Evolutionary conservation across 2,113 vertebrate species (phyloP).

Genomic region (Paralichthys olivaceus): DNA sequence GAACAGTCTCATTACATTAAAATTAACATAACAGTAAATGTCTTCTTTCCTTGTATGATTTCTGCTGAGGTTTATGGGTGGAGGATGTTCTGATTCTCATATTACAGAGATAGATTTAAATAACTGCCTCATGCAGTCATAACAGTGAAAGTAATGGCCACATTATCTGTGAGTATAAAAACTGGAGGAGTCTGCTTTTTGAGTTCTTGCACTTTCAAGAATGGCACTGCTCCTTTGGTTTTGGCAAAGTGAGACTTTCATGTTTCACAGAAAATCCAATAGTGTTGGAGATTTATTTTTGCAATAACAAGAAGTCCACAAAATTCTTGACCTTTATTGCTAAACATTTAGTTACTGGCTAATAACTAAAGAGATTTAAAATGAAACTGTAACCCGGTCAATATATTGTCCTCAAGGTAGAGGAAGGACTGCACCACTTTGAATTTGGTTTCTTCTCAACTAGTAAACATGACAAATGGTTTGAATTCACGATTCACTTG

Average conservation of each 20-base stretch:
- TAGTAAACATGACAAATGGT: not conserved
- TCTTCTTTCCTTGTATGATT: slow-evolving; percentile 50
- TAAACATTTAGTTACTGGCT: slow-evolving; percentile 4
- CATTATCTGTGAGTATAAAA: slow-evolving; percentile 39
- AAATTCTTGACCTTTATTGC: not conserved
- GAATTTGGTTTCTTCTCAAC: not conserved
- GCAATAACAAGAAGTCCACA: slow-evolving; percentile 36
- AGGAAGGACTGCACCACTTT: not conserved
- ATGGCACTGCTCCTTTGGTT: not conserved
- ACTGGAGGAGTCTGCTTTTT: slow-evolving; percentile 5
- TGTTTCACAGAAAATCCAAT: slow-evolving; percentile 39
- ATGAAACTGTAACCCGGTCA: slow-evolving; percentile 10
- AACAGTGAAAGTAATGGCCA: slow-evolving; percentile 36
- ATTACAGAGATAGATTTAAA: slow-evolving; percentile 59
- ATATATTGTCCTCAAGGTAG: not conserved
- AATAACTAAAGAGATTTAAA: slow-evolving; percentile 16
- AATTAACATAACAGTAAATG: slow-evolving; percentile 37
- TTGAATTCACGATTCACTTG: not conserved
- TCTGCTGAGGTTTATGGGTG: slow-evolving; percentile 31
- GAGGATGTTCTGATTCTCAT: slow-evolving; percentile 32
- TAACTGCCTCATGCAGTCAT: slow-evolving; percentile 49
- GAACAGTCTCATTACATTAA: slow-evolving; percentile 27
- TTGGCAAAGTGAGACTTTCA: slow-evolving; percentile 18
- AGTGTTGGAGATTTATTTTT: slow-evolving; percentile 41
- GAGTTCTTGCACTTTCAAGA: slow-evolving; percentile 4